phyloP scores from a whole-genome alignment of 2,888 invertebrate species.

The Ectemnius cavifrons region DNA sequence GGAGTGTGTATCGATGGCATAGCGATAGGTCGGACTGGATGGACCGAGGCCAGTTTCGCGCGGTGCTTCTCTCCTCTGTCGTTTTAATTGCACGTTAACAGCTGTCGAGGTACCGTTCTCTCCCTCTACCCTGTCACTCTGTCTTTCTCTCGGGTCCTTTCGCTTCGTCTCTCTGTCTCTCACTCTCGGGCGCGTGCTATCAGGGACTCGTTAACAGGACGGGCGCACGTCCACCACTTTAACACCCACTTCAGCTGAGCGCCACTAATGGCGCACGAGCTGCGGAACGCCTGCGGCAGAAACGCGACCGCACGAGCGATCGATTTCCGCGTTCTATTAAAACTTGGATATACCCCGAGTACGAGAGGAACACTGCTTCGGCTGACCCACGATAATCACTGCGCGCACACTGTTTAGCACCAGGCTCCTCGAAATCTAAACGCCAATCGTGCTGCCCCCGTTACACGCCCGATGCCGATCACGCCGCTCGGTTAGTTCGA shows the following conservation, averaged over 20 bases:
- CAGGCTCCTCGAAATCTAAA: neutral
- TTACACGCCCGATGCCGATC: neutral
- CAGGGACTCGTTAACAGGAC: slow-evolving; percentile 58
- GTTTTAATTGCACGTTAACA: slow-evolving; percentile 61
- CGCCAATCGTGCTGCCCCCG: neutral
- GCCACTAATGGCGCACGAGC: slow-evolving; percentile 36
- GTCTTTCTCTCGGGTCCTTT: no score
- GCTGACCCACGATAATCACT: no score
- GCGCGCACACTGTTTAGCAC: no score
- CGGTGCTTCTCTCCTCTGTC: slow-evolving; percentile 22
- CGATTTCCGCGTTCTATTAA: slow-evolving; percentile 51
- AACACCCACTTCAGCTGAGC: slow-evolving; percentile 38
- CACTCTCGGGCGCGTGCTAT: slow-evolving; percentile 19
- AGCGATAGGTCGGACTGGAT: no score
- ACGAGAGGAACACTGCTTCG: no score
- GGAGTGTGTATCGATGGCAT: no score
- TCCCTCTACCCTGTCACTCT: no score
- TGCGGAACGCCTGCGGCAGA: slow-evolving; percentile 3
- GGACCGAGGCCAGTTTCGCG: neutral
- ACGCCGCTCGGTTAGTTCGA: no score
- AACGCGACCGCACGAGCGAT: slow-evolving; percentile 29
- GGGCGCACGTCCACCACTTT: slow-evolving; percentile 44
- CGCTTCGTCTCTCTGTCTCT: no score
- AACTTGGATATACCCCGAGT: slow-evolving; percentile 29
- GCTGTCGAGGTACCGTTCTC: slow-evolving; percentile 39